phyloP scores from a whole-genome alignment of 1,140 invertebrate species.

The Drosophila orosa region DNA sequence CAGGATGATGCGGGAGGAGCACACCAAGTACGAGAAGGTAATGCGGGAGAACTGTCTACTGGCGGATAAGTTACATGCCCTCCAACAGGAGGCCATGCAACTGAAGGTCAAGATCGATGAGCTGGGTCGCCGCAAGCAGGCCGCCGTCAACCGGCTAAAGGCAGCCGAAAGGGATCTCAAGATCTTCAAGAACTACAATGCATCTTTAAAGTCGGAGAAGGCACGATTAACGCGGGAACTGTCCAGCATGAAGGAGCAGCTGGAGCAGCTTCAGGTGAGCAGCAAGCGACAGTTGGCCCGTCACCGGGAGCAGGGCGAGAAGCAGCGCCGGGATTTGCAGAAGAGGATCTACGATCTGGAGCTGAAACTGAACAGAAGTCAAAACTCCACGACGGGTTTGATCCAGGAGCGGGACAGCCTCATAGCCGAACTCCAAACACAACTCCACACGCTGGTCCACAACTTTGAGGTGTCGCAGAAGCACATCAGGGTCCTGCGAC shows the following conservation, averaged over 20 bases:
- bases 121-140: conserved; percentile 60
- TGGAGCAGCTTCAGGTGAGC: conserved; percentile 60
- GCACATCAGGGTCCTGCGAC: conserved; percentile 73
- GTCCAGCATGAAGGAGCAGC: conserved; percentile 50
- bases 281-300: conserved; percentile 67
- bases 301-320: conserved; percentile 76
- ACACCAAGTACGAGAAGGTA: conserved; percentile 65
- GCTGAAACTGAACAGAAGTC: conserved; percentile 71
- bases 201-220: conserved; percentile 69
- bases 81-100: conserved; percentile 67
- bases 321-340: conserved; percentile 75
- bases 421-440: conserved; percentile 76
- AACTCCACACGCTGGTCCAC: conserved; percentile 77
- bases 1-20: conserved; percentile 68
- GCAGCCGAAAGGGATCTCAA: conserved; percentile 75
- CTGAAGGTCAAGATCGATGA: conserved; percentile 75
- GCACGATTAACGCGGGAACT: conserved; percentile 59
- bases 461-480: conserved; percentile 82
- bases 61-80: conserved; percentile 60
- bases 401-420: conserved; percentile 77
- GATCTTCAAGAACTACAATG: conserved; percentile 79
- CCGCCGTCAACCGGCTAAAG: conserved; percentile 69
- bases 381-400: conserved; percentile 72
- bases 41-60: conserved; percentile 69
- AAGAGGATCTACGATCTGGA: conserved; percentile 76